Percentiles rank a stretch among this genome's conserved stretches.
These are phyloP conservation scores for Corapipo altera DNA, from an alignment of 2,113 vertebrate species.

Conservation along the genomic window DNA sequence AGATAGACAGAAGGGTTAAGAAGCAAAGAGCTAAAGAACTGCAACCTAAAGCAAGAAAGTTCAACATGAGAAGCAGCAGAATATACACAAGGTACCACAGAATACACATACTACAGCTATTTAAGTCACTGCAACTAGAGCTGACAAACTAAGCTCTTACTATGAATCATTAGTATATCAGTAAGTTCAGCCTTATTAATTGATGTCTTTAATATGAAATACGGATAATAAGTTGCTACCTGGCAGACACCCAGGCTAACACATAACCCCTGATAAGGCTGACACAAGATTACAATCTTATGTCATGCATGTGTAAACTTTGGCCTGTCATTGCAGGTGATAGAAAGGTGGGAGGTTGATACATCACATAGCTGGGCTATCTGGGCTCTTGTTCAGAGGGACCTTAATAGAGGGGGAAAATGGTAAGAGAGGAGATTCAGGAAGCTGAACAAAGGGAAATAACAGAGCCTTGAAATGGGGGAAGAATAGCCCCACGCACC, in stretches of 20 bases:
- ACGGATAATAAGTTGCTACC: background rate
- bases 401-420: fast-evolving
- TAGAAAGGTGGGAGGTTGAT: background rate
- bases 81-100: background rate
- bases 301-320: background rate
- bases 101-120: background rate
- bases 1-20: background rate
- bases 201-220: background rate
- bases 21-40: background rate
- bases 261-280: background rate
- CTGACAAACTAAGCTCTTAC: background rate
- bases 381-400: background rate
- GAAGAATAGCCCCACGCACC: fast-evolving
- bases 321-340: background rate
- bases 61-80: background rate
- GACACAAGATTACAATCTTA: background rate
- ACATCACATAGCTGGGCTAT: background rate
- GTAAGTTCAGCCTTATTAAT: background rate
- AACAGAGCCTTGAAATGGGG: background rate
- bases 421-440: background rate
- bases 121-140: background rate
- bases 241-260: background rate
- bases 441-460: background rate
- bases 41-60: background rate
- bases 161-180: background rate